Evolutionary conservation across 1,140 invertebrate species (phyloP).

Genomic region (Achroia grisella): DNA sequence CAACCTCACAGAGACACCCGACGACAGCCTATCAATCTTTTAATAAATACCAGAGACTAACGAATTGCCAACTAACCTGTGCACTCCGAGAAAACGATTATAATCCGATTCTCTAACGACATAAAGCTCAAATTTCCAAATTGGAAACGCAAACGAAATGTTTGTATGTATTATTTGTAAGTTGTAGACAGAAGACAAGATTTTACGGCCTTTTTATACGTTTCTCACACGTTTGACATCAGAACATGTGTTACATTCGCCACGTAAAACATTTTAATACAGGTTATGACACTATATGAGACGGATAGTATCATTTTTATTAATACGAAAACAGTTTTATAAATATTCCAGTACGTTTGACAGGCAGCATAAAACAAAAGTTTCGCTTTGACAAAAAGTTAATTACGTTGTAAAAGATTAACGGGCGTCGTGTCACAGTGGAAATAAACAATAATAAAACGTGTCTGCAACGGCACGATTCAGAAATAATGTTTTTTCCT

Average conservation of each 20-base stretch:
- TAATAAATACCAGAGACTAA: conserved; percentile 55
- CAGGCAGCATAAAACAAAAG: conserved; percentile 31
- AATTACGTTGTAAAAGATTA: conserved; percentile 54
- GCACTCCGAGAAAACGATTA: neutral
- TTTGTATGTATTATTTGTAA: conserved; percentile 44
- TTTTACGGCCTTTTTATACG: conserved; percentile 51
- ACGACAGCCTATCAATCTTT: conserved; percentile 66
- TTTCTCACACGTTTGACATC: conserved; percentile 53
- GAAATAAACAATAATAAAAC: conserved; percentile 40
- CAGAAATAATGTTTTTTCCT: too few species aligned
- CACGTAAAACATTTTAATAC: conserved; percentile 37
- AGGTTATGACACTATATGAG: conserved; percentile 59
- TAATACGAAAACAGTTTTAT: conserved; percentile 4
- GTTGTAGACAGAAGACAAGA: conserved; percentile 48
- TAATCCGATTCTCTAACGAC: conserved; percentile 8
- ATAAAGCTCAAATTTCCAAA: conserved; percentile 15
- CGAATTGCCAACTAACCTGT: too few species aligned
- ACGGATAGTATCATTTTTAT: conserved; percentile 60
- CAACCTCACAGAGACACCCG: conserved; percentile 57
- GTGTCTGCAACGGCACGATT: neutral
- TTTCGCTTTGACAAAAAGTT: conserved; percentile 66
- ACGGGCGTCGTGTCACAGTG: conserved; percentile 54
- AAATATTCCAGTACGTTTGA: conserved; percentile 14
- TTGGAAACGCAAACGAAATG: neutral
- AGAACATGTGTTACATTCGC: conserved; percentile 42